Evolutionary conservation across 2,797 vertebrate genomes (phyloP).

Genomic region (Peromyscus eremicus): DNA sequence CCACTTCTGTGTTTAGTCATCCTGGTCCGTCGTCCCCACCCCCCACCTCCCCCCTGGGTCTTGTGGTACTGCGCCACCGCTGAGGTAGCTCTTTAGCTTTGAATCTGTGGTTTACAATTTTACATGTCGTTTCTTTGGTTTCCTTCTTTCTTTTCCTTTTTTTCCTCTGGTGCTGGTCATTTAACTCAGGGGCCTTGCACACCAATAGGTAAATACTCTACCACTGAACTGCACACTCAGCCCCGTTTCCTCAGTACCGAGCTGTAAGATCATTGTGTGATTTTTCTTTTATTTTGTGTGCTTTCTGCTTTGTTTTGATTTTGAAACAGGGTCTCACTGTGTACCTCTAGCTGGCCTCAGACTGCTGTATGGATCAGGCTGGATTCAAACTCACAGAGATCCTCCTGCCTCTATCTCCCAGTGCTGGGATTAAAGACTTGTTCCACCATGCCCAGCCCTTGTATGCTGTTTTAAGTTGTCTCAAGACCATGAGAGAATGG

Average conservation of each 20-base stretch:
- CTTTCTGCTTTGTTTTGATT: neutral
- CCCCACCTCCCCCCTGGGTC: too few relatives aligned
- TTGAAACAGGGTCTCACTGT: neutral
- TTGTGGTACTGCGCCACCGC: neutral
- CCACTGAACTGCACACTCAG: too few relatives aligned
- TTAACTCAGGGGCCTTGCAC: neutral
- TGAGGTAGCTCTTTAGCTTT: neutral
- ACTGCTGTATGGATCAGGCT: neutral
- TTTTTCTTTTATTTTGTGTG: constrained; percentile 46
- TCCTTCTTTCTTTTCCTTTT: too few relatives aligned
- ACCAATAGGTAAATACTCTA: neutral
- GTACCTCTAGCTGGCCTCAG: neutral
- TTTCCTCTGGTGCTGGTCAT: neutral
- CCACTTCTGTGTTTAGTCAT: neutral
- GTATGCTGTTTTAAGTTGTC: constrained; percentile 35
- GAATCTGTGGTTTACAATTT: neutral
- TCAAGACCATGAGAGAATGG: neutral
- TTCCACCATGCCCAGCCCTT: neutral
- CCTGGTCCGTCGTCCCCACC: neutral
- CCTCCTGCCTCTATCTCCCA: neutral
- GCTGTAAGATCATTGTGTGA: constrained; percentile 33
- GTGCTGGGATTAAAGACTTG: neutral
- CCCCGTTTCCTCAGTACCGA: constrained; percentile 22
- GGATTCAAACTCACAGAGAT: neutral
- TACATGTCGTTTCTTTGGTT: constrained; percentile 11